phyloP scores from a whole-genome alignment of 92 coral and sea anemone species.

The Parazoanthus atlanticus region DNA sequence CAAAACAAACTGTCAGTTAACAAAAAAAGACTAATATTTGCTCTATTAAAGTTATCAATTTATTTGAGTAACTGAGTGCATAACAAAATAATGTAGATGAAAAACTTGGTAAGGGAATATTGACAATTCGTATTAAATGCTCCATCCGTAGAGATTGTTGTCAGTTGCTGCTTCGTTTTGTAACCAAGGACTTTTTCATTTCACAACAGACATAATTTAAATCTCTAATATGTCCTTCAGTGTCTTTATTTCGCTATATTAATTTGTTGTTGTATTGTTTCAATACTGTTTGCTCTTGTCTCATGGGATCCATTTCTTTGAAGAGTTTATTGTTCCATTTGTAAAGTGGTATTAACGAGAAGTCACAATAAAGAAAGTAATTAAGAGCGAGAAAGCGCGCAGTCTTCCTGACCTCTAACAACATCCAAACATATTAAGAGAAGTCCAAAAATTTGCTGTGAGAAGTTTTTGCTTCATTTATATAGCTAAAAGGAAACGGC shows the following conservation, averaged over 20 bases:
- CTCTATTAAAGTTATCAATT: background rate
- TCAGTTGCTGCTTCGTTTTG: background rate
- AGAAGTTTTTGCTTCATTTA: background rate
- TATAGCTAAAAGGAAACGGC: background rate
- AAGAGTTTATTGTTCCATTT: background rate
- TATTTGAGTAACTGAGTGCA: background rate
- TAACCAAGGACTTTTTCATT: constrained; percentile 16
- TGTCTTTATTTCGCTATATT: constrained; percentile 3
- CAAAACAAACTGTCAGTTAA: background rate
- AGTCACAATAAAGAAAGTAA: background rate
- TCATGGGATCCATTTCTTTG: constrained; percentile 1
- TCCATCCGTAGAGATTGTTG: background rate
- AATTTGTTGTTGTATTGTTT: constrained; percentile 23
- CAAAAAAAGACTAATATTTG: background rate
- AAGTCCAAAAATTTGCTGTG: background rate
- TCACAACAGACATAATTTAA: constrained; percentile 15
- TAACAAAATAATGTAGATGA: background rate
- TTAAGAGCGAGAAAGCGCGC: constrained; percentile 2
- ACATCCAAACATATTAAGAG: background rate
- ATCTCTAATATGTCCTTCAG: constrained; percentile 15
- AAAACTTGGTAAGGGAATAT: background rate
- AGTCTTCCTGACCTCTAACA: constrained; percentile 1
- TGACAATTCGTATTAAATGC: background rate
- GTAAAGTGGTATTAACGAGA: constrained; percentile 4
- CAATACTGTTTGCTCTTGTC: background rate